phyloP scores from a whole-genome alignment of 2,888 invertebrate species.

The Dysmachus trigonus region DNA sequence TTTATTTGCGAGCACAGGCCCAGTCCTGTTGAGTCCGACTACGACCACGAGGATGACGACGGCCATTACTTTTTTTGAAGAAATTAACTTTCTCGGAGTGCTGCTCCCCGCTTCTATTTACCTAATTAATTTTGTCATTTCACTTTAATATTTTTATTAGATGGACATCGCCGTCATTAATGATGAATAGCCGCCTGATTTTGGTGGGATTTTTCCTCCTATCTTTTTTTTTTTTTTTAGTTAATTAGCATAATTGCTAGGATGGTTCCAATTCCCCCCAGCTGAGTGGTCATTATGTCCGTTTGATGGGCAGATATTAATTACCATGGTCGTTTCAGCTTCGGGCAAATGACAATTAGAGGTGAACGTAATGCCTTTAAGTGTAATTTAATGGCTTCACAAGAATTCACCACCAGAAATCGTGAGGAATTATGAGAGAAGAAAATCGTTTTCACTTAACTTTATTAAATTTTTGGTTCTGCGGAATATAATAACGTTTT shows the following conservation, averaged over 20 bases:
- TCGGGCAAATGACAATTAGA: constrained; percentile 24
- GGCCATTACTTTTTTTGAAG: neutral
- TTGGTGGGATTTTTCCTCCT: constrained; percentile 16
- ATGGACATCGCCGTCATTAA: constrained; percentile 49
- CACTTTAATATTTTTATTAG: constrained; percentile 52
- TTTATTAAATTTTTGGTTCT: neutral
- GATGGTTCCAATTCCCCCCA: constrained; percentile 12
- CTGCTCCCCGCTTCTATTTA: constrained; percentile 49
- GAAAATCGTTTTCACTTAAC: neutral
- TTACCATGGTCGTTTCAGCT: constrained; percentile 6
- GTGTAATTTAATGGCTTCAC: constrained; percentile 4
- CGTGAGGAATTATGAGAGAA: neutral
- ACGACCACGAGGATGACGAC: neutral
- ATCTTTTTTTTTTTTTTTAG: neutral
- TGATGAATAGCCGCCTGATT: constrained; percentile 39
- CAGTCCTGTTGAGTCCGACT: neutral
- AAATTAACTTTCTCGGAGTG: neutral
- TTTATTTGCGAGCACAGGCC: constrained; percentile 46
- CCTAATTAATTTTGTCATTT: constrained; percentile 53
- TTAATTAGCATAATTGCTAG: constrained; percentile 40
- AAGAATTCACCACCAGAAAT: neutral
- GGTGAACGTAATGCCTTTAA: constrained; percentile 11
- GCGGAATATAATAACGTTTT: neutral
- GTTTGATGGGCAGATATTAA: constrained; percentile 36
- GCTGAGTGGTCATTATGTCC: neutral